Base-by-base conservation (phyloP, 2,888 invertebrate species). In the Pristionchus fissidentatus region DNA sequence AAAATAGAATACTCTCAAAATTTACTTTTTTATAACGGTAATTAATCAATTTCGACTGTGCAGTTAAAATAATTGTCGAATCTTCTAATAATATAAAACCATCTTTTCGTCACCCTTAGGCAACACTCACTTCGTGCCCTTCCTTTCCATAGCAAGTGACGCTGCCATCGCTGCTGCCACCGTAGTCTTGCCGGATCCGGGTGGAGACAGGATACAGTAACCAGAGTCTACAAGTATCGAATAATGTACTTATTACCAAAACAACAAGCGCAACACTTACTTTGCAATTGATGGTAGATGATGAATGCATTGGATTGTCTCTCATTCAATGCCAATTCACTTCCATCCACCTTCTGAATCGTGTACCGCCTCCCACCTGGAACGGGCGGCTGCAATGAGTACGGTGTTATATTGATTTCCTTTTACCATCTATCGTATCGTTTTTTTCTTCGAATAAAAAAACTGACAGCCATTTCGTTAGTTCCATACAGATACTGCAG, bases 161-260 rank as follows among this genome's bases (percentile, higher is more conserved):
- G 73, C 73, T 43, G 73, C 73, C 73, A 73, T 73, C 3, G 73
- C 73, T 26, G 73, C 73, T 26, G 73, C 73, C 26, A 73, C 73
- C 46, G 73, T 73, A 46, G 73, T 73, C 73, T 73, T 73, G 35
- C 73, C 73, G n/a, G 73, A 73, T 73, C 73, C 73, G 43, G 73
- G 73, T 0, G 73, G 73, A 19, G 73, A 73, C 22, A 73, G 73
- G 22, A 73, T 73, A 73, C 73, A 73, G 73, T 46, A 73, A 15
- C 73, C 73, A 15, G 73, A 46, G 46, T 46, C 66, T 66, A 29
- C 1, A 57, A 26, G 26, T 29, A 8, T 3, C 29, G 4, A 26
- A 26, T 57, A 22, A 4, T 26, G 4, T n/a, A n/a, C n/a, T n/a
- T n/a, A n/a, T n/a, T n/a, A n/a, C n/a, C 10, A 29, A 22, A 2